A percentile compares a stretch with the other conserved stretches of the same genome.
Conservation (phyloP, 2,888 invertebrate genomes). For the Tridacna gigas region DNA sequence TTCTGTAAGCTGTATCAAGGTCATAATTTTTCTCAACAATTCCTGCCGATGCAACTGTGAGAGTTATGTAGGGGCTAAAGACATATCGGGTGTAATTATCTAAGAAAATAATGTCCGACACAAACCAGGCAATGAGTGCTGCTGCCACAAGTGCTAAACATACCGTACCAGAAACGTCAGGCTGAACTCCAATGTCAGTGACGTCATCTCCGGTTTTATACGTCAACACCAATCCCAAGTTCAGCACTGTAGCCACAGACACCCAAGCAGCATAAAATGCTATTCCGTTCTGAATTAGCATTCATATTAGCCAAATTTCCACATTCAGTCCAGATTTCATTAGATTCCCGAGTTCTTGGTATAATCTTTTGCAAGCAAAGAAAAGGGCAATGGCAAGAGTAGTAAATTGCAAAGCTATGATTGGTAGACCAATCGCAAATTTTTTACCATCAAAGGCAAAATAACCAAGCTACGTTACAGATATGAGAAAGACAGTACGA, state of each 20-base stretch:
- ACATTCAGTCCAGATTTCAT: constrained; percentile 56
- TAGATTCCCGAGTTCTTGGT: constrained; percentile 68
- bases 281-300: constrained; percentile 82
- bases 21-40: constrained; percentile 66
- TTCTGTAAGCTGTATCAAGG: constrained; percentile 52
- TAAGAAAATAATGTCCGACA: constrained; percentile 75
- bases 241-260: constrained; percentile 78
- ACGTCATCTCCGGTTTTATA: constrained; percentile 64
- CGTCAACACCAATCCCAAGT: constrained; percentile 76
- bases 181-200: constrained; percentile 49
- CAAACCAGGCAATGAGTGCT: constrained; percentile 74
- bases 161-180: constrained; percentile 70
- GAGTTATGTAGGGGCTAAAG: constrained; percentile 76
- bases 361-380: constrained; percentile 71
- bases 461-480: constrained; percentile 79
- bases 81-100: constrained; percentile 78
- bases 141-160: constrained; percentile 71
- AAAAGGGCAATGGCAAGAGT: constrained; percentile 73
- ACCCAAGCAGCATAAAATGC: constrained; percentile 81
- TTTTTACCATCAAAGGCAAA: constrained; percentile 78
- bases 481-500: constrained; percentile 73
- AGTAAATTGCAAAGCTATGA: constrained; percentile 67
- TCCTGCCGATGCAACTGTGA: constrained; percentile 74
- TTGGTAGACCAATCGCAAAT: constrained; percentile 65
- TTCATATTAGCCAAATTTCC: constrained; percentile 78